These are phyloP conservation scores for Microhierax caerulescens DNA, from an alignment of 2,797 vertebrate genomes.

Conservation along the genomic window DNA sequence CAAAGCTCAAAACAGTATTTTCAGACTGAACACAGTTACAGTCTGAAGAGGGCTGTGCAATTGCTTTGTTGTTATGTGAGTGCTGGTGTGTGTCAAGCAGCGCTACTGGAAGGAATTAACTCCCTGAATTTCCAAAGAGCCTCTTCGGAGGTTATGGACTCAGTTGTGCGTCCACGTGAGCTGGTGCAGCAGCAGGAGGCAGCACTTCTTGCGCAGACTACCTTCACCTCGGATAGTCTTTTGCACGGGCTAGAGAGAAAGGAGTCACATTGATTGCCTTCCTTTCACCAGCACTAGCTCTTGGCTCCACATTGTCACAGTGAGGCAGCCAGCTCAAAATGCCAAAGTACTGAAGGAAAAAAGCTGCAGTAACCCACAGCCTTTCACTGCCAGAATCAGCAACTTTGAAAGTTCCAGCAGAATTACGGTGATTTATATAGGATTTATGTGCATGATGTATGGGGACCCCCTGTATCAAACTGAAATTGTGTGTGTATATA, in stretches of 20 bases:
- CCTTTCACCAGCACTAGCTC: background rate
- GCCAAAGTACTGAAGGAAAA: background rate
- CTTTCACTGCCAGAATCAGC: background rate
- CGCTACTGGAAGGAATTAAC: background rate
- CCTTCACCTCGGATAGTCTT: background rate
- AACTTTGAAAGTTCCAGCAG: background rate
- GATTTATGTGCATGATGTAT: background rate
- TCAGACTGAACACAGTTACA: background rate
- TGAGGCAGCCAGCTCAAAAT: background rate
- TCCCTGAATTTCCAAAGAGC: background rate
- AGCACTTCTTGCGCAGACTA: background rate
- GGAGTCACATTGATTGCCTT: background rate
- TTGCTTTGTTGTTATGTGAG: background rate
- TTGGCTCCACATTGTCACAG: background rate
- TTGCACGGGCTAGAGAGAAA: background rate
- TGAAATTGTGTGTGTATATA: background rate
- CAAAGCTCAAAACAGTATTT: background rate
- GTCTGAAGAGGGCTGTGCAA: background rate
- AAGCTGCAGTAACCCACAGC: background rate
- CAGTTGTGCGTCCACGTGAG: accelerated
- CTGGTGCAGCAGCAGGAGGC: background rate
- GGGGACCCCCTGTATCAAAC: background rate
- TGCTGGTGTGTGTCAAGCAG: background rate
- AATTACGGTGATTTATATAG: background rate
- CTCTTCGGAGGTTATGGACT: background rate